Evolutionary conservation across 2,113 vertebrate genomes (phyloP).

Genomic region (Anolis carolinensis): DNA sequence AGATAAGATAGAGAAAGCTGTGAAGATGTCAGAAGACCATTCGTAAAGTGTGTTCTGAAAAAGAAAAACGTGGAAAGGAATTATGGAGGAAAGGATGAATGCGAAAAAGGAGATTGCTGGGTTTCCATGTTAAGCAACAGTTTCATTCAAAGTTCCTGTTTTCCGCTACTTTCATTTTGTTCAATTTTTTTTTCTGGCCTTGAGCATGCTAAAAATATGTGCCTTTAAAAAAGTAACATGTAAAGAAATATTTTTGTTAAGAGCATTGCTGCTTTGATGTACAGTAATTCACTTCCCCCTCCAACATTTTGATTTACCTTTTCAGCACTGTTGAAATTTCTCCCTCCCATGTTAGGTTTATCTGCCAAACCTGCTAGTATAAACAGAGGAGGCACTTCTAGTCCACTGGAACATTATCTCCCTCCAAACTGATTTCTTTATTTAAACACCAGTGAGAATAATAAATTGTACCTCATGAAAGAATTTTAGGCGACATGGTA

Average conservation of each 20-base stretch:
- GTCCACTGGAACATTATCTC: background rate
- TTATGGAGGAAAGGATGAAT: no score
- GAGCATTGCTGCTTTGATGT: background rate
- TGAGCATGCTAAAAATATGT: background rate
- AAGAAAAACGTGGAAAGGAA: no score
- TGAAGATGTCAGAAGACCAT: no score
- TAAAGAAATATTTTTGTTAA: background rate
- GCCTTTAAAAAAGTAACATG: background rate
- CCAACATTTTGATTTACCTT: conserved; percentile 10
- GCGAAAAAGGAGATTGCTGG: background rate
- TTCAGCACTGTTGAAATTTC: background rate
- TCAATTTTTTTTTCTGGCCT: background rate
- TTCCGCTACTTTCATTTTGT: background rate
- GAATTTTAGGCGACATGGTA: background rate
- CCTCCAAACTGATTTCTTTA: conserved; percentile 22
- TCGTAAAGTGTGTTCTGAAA: no score
- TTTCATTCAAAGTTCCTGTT: background rate
- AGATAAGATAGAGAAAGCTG: no score
- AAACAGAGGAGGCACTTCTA: conserved; percentile 7
- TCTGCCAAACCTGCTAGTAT: conserved; percentile 1
- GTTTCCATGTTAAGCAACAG: background rate
- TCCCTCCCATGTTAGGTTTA: background rate
- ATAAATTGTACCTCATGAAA: conserved; percentile 22
- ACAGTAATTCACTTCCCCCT: background rate
- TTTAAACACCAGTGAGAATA: conserved; percentile 12